Conservation (phyloP, 1,140 invertebrate species). For the Drosophila bocqueti region DNA sequence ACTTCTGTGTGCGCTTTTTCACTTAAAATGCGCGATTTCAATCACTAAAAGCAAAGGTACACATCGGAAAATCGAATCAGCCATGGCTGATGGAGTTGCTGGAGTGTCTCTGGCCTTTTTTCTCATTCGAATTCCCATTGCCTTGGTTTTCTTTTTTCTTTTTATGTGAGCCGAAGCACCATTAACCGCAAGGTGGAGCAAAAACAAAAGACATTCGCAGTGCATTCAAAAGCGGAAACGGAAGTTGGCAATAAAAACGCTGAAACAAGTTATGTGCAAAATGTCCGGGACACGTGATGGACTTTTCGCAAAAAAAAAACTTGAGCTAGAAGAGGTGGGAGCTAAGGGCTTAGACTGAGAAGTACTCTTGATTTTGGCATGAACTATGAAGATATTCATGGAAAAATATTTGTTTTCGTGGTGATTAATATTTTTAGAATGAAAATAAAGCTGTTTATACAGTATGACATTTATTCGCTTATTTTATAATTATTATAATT, state of each 20-base stretch:
- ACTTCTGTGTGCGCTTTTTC: conserved; percentile 80
- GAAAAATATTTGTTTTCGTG: neutral
- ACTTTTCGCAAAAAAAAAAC: conserved; percentile 32
- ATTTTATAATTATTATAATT: no score
- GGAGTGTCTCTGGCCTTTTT: conserved; percentile 15
- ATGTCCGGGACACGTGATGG: conserved; percentile 71
- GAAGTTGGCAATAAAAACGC: conserved; percentile 79
- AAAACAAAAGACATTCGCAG: conserved; percentile 52
- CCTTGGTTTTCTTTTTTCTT: conserved; percentile 1
- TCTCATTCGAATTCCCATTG: neutral
- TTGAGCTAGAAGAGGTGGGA: neutral
- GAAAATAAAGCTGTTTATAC: neutral
- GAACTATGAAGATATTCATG: neutral
- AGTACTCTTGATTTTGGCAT: neutral
- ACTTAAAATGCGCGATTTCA: conserved; percentile 83
- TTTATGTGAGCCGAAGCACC: conserved; percentile 20
- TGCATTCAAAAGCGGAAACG: conserved; percentile 47
- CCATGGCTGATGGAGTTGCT: conserved; percentile 50
- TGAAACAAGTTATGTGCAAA: conserved; percentile 81
- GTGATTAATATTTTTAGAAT: neutral
- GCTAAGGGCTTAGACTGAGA: neutral
- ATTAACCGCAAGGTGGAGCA: conserved; percentile 64
- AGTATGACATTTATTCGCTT: no score
- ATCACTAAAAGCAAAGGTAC: conserved; percentile 83
- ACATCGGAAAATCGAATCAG: conserved; percentile 60